Evolutionary conservation across 2,888 invertebrate genomes (phyloP).

Genomic region (Microctonus brassicae): DNA sequence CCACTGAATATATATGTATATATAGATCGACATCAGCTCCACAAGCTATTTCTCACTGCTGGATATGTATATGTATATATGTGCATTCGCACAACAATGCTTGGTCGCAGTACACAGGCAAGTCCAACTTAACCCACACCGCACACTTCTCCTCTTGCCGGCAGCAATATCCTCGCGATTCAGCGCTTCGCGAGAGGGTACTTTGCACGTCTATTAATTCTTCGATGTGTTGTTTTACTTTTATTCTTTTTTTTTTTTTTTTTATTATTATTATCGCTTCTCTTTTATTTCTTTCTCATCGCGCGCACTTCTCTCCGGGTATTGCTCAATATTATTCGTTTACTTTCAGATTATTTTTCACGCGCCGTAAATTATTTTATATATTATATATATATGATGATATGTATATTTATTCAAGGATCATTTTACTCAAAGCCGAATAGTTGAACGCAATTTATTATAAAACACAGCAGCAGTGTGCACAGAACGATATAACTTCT

Average conservation of each 20-base stretch:
- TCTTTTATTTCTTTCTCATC: background rate
- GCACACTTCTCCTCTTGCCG: background rate
- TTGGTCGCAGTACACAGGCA: background rate
- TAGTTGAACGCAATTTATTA: slow-evolving; percentile 9
- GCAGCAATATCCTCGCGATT: slow-evolving; percentile 17
- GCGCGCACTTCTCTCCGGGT: background rate
- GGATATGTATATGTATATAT: background rate
- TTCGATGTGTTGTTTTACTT: background rate
- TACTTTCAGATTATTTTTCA: background rate
- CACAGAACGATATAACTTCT: slow-evolving; percentile 36
- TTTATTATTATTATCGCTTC: background rate
- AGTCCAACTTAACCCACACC: background rate
- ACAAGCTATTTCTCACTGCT: slow-evolving; percentile 34
- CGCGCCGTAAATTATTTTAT: background rate
- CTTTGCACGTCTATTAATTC: slow-evolving; percentile 11
- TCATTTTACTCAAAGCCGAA: background rate
- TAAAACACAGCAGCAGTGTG: slow-evolving; percentile 12
- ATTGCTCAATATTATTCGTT: background rate
- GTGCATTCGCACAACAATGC: slow-evolving; percentile 30
- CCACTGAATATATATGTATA: slow-evolving; percentile 16
- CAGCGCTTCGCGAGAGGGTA: background rate
- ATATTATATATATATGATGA: background rate
- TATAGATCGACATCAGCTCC: slow-evolving; percentile 9
- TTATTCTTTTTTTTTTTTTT: background rate
- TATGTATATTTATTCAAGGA: background rate